phyloP scores from a whole-genome alignment of 2,888 invertebrate genomes.

The Pammene fasciana region DNA sequence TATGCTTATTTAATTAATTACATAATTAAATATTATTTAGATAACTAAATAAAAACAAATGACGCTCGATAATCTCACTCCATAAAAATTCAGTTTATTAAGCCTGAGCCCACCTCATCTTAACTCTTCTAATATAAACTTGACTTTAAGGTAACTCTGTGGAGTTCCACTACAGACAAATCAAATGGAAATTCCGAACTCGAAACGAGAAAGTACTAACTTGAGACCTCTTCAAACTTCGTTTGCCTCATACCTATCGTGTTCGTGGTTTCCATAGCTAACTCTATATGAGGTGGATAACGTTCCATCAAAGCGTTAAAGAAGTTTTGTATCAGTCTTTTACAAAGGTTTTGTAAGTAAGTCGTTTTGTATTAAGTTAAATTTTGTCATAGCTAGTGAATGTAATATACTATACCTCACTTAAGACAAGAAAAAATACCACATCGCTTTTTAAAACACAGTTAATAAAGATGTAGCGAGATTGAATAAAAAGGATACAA shows the following conservation, averaged over 20 bases:
- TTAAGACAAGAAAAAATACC: neutral
- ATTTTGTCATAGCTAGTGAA: neutral
- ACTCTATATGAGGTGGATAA: constrained; percentile 16
- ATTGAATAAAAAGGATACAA: too few relatives aligned
- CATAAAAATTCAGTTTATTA: too few relatives aligned
- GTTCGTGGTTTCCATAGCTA: constrained; percentile 28
- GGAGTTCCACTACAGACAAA: constrained; percentile 35
- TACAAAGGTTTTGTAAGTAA: neutral
- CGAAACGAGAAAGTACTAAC: constrained; percentile 38
- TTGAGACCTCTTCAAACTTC: constrained; percentile 39
- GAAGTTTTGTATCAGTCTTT: neutral
- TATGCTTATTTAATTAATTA: too few relatives aligned
- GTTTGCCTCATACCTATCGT: constrained; percentile 37
- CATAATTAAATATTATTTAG: too few relatives aligned
- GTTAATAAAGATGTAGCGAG: too few relatives aligned
- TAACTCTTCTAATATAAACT: constrained; percentile 26
- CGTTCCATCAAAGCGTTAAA: constrained; percentile 5
- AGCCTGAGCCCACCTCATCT: neutral
- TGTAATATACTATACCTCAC: too few relatives aligned
- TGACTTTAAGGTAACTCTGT: constrained; percentile 27
- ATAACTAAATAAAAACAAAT: too few relatives aligned
- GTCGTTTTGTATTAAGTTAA: neutral
- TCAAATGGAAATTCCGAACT: constrained; percentile 40
- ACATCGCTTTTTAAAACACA: too few relatives aligned
- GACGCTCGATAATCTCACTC: too few relatives aligned